Percentiles rank a stretch among this genome's conserved stretches.
phyloP scores from a whole-genome alignment of 2,888 invertebrate genomes.

The Isoperla grammatica region DNA sequence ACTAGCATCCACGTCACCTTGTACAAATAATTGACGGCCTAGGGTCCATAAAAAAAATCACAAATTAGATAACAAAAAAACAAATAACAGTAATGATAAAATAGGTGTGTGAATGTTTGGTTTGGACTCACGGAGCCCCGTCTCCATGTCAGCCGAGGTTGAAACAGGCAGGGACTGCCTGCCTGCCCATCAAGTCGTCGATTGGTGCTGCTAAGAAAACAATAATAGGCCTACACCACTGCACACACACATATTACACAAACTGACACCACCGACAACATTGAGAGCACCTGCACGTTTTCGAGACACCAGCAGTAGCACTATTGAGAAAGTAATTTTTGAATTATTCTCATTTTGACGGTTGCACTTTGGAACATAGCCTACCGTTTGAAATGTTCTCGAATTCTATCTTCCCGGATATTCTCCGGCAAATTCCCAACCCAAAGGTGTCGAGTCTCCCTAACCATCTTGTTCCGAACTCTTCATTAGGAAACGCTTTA shows the following conservation, averaged over 20 bases:
- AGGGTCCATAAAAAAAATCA: too few relatives aligned
- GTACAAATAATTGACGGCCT: too few relatives aligned
- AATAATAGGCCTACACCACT: slow-evolving; percentile 5
- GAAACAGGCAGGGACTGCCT: neutral
- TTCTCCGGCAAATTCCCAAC: slow-evolving; percentile 99
- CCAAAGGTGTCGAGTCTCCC: slow-evolving; percentile 99
- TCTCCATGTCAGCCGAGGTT: too few relatives aligned
- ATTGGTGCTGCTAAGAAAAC: neutral
- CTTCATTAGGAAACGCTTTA: slow-evolving; percentile 67
- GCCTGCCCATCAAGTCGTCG: neutral
- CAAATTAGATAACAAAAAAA: too few relatives aligned
- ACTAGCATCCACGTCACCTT: too few relatives aligned
- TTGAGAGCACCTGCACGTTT: slow-evolving; percentile 1
- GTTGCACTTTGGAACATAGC: slow-evolving; percentile 42
- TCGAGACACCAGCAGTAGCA: slow-evolving; percentile 14
- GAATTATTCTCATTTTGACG: slow-evolving; percentile 8
- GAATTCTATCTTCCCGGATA: slow-evolving; percentile 95
- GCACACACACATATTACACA: slow-evolving; percentile 11
- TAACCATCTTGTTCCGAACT: slow-evolving; percentile 98
- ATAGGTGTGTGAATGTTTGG: slow-evolving; percentile 16
- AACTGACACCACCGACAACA: slow-evolving; percentile 15
- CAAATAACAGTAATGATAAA: too few relatives aligned
- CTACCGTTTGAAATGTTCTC: slow-evolving; percentile 95
- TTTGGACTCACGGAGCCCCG: slow-evolving; percentile 29
- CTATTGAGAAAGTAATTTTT: slow-evolving; percentile 12